Conservation (phyloP, 35 echinoderm and acorn worm species). For the Anneissia japonica region DNA sequence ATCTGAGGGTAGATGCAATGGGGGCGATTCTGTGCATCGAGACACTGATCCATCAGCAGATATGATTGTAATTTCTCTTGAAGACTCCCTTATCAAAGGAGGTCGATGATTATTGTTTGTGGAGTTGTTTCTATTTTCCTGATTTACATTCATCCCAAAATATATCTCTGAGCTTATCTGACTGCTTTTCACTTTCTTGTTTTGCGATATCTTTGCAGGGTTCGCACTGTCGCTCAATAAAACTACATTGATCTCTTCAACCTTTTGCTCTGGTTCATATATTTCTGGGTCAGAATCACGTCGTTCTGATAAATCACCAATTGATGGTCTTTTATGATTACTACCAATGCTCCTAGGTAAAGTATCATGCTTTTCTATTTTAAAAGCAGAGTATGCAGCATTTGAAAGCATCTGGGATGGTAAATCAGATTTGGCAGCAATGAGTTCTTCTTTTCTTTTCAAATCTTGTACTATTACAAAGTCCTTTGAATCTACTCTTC, state of each 20-base stretch:
- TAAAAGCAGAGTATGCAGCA: not conserved
- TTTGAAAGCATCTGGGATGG: constrained; percentile 2
- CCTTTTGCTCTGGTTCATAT: not conserved
- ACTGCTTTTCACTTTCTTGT: constrained; percentile 1
- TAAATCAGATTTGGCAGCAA: constrained; percentile 1
- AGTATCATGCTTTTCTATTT: constrained; percentile 4
- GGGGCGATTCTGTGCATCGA: not conserved
- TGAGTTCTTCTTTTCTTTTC: not conserved
- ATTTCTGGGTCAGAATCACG: constrained; percentile 14
- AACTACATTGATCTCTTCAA: constrained; percentile 4
- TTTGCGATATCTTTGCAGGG: not conserved
- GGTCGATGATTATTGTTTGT: not conserved
- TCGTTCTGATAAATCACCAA: not conserved
- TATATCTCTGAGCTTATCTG: constrained; percentile 19
- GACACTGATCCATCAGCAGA: not conserved
- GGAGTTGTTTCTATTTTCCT: not conserved
- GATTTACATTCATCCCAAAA: not conserved
- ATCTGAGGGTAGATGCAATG: not conserved
- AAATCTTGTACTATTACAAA: not conserved
- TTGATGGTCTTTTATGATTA: not conserved
- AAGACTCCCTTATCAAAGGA: not conserved
- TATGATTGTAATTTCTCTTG: not conserved
- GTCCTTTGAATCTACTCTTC: not conserved
- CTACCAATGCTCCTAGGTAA: not conserved
- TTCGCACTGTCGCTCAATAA: not conserved